Base-by-base conservation (phyloP, 2,113 vertebrate genomes). In the Ondatra zibethicus region DNA sequence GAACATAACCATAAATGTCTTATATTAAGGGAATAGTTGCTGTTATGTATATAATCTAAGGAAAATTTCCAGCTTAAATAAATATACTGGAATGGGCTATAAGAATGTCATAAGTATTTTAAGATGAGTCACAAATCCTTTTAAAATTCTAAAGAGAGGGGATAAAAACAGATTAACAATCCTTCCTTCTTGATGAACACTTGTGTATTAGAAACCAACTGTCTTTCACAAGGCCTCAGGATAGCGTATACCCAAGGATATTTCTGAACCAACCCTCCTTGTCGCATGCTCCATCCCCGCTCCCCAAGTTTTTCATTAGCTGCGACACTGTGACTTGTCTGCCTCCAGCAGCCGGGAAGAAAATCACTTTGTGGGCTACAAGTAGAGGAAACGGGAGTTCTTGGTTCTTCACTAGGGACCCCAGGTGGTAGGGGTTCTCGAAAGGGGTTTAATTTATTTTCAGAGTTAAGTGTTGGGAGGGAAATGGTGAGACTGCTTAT, bases 11-110 rank as follows among this genome's bases (percentile, higher is more conserved):
- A 93, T 93, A 93, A 81, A 23, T 84, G 33, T 29, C 8, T 92
- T 50, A 45, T 45, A 68, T 88, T 58, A 88, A 47, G 17, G 25
- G 36, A 21, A 70, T 72, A 11, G 11, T 61, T 72, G 70, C 42
- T 76, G 86, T 85, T 85, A 80, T 92, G 29, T 50, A 95, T 77
- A 70, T 84, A 55, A 95, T 61, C 63, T 70, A 77, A 91, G 58
- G 50, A 63, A 10, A 73, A 50, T 82, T 92, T 87, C 21, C 82
- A 81, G n/a, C 68, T 92, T 94, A 89, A 82, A 58, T 58, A 58
- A 72, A 75, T 39, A 66, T 25, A 92, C 31, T 82, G 31, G 16
- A 82, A 0, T 75, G 70, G 39, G 78, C 70, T 87, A 33, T 0
- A 73, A 93, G 86, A 92, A 94, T 87, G 31, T 27, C 70, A 52